These are phyloP conservation scores for Tylochromis polylepis DNA, from an alignment of 2,113 vertebrate species.

Conservation along the genomic window DNA sequence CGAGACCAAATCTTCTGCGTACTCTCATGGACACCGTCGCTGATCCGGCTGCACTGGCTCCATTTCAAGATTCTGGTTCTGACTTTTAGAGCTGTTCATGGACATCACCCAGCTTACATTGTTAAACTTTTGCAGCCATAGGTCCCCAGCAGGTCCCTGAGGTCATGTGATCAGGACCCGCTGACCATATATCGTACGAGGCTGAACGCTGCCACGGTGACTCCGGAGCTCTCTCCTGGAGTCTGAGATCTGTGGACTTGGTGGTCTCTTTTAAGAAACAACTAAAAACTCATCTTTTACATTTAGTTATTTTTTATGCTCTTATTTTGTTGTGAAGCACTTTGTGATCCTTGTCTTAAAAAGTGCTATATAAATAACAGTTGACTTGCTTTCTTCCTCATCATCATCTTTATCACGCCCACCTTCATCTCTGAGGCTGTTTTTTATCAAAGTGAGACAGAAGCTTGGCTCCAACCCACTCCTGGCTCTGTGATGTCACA, in stretches of 20 bases:
- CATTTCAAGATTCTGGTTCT: too few species aligned
- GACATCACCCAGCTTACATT: not conserved
- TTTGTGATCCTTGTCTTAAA: not conserved
- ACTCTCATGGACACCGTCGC: not conserved
- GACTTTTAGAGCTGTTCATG: not conserved
- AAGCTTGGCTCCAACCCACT: not conserved
- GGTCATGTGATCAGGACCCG: too few species aligned
- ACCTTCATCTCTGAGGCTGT: not conserved
- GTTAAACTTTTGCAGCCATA: not conserved
- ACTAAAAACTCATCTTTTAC: not conserved
- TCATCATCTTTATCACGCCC: not conserved
- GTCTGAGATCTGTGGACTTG: not conserved
- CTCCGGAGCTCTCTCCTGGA: not conserved
- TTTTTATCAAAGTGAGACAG: not conserved
- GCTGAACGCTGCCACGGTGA: not conserved
- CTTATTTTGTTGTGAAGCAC: not conserved
- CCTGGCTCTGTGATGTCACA: not conserved
- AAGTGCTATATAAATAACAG: not conserved
- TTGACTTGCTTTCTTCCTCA: not conserved
- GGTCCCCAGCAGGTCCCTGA: not conserved
- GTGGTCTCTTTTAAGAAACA: not conserved
- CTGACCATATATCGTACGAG: accelerated
- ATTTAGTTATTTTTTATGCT: not conserved
- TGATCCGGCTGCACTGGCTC: not conserved
- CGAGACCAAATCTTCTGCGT: not conserved